Evolutionary conservation across 2,888 invertebrate species (phyloP), one percentile per base, ranked within the genome.

Genomic region (Ametastegia equiseti): DNA sequence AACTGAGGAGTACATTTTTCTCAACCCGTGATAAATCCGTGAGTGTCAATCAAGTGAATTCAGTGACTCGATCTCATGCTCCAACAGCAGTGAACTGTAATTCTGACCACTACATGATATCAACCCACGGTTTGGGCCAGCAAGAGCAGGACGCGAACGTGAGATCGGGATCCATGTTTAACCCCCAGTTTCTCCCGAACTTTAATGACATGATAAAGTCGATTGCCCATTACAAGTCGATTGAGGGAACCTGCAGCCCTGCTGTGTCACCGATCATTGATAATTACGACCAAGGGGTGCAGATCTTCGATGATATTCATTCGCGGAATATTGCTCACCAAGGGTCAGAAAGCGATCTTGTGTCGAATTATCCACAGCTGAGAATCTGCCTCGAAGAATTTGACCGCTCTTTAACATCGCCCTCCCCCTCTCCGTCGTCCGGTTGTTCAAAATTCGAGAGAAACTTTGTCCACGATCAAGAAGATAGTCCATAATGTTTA

Each of bases 151-250:
- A 84, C 80, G 83, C 83, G 71, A 81, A 83, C 80, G 85, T 85
- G 27, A 86, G 86, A n/a, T 87, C 89, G 23, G 84, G 90, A 78
- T 91, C 91, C 77, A 86, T 91, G 69, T 91, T 91, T 81, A 90
- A 89, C 79, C 91, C 90, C 0, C 90, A 91, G 81, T 91, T 90
- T 83, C 85, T 91, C 82, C 90, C 91, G 45, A 90, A 90, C 81
- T 90, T 91, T 83, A 90, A 90, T 84, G 90, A 91, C 82, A 88
- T 90, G 89, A 86, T 91, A 23, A 89, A 88, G 86, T 88, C 88
- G 82, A 88, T 89, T 47, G 85, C 86, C 63, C 87, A 88, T 54
- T 84, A 85, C 67, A 86, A 87, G 39, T 73, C 85, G n/a, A 84
- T 27, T 13, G 71, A 45, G 23, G 71, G 65, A 9, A 39, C 36